Evolutionary conservation across 2,113 vertebrate genomes (phyloP), one percentile per base, ranked within the genome.

Genomic region (Brienomyrus longianalis): DNA sequence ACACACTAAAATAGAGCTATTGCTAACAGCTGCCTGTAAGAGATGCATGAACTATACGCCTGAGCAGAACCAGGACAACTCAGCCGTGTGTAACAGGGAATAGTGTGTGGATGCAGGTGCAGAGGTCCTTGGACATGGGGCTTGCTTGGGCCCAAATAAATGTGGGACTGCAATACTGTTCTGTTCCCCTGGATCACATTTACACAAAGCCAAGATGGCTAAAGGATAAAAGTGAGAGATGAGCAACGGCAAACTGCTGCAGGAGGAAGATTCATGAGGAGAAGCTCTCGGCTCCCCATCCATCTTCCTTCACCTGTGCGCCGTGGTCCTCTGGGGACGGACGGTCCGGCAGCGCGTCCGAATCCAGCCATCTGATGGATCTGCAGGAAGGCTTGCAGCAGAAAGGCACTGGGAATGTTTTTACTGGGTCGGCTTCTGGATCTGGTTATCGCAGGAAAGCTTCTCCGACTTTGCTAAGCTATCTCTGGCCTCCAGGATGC

Each of bases 371-470:
- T 91, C 93, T 96, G 96, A 97, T 96, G 94, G 96, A 96, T 96
- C 93, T 95, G 93, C 90, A 93, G 92, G 92, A 92, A 90, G 93
- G 93, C 94, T 95, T 97, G 97, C 96, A 95, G 92, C 91, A 92
- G 92, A 80, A 80, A 80, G 92, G 92, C 88, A 92, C 1, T 96
- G 96, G 96, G 96, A 97, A 96, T 93, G 70, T 93, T 94, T 94
- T 93, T 94, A 91, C 92, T 92, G 92, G 94, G 92, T 92, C 92
- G 90, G 89, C 86, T 92, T 97, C 96, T 97, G 97, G 95, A 97
- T 97, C 95, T 96, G 95, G 94, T 97, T 97, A 97, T 91, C 91
- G 88, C 90, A 92, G 92, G 92, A 93, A 93, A 93, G 92, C 93
- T 92, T 89, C n/a, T 89, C 51, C 89, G 91, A 91, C 91, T 91